Base-by-base conservation (phyloP, 1,140 invertebrate species). In the Triops cancriformis region DNA sequence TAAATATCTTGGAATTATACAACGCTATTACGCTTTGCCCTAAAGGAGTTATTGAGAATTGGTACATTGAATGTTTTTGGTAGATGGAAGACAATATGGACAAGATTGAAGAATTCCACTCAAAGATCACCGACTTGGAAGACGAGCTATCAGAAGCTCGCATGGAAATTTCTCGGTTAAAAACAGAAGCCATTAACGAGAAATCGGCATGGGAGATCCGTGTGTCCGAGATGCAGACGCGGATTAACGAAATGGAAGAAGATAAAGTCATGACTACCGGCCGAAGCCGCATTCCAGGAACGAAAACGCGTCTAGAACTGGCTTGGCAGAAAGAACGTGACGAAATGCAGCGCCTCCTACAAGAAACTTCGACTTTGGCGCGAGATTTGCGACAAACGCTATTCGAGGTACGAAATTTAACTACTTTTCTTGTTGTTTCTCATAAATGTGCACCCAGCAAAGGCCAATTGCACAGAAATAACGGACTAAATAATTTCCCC, bases 261-360 rank as follows among this genome's bases (percentile, higher is more conserved):
- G 93, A 95, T 77, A 87, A 91, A 76, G 85, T 94, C 72, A 85
- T 94, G 6, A 89, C 88, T 1, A 92, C 91, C 78, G 80, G 86
- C 86, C 80, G 85, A 85, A 78, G 83, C 1, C 87, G 94, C 77
- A 91, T 94, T 80, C 91, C 93, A 5, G 93, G 94, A 27, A 85
- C 95, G 73, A 91, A 93, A 83, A 94, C 94, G 1, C 89, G 93
- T 51, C 91, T 98, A 88, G 95, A 98, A 83, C 85, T 97, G 14
- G 94, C 95, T 0, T 98, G 96, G 96, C 94, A 97, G 81, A 97
- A 97, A 83, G 96, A 98, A 84, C 87, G 96, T 76, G 92, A 94
- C 82, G 94, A 97, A 82, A 94, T 97, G 82, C 94, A 96, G 81
- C 87, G 94, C 10, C 85, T 97, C 26, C 85, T 98, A 5, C 91